Base-by-base conservation (phyloP, 2,888 invertebrate genomes). In the Melanotus villosus region DNA sequence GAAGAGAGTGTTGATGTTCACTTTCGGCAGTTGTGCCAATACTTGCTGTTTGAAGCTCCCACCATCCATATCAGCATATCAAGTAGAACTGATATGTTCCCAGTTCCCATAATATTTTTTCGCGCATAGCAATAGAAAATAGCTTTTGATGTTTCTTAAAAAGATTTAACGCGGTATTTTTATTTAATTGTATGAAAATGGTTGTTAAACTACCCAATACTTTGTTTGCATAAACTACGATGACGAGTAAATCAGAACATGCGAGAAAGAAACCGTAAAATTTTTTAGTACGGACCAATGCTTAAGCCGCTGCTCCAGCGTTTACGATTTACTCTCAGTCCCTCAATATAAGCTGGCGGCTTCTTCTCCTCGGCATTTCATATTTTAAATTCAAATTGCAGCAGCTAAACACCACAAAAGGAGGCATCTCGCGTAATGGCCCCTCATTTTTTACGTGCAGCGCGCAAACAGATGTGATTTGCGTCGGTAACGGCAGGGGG, bases 371-470 rank as follows among this genome's bases (percentile, higher is more conserved):
- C 41, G 57, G n/a, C 43, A 59, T 69, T 64, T 65, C 62, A 45
- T 56, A 70, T 66, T 70, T 66, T 70, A 66, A 52, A 70, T 65
- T 70, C 62, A 66, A 57, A 68, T 68, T 60, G 66, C 60, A 56
- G 62, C 38, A 57, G 56, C 60, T 70, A 65, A 70, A 66, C 54
- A 47, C 62, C 70, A 66, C 70, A 66, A 65, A 66, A 70, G 64
- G 47, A 69, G 59, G 50, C 66, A 66, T 59, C 52, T 60, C 54
- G 60, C 52, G 70, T 66, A 65, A 69, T 69, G 57, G 66, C 23
- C 21, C 41, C 50, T 62, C 62, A 63, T 70, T 70, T 70, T 66
- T 70, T 63, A 70, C 67, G 60, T 60, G 45, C 36, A 36, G 43
- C 32, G 60, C 50, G 56, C 50, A 70, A 65, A 56, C 65, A 70